Evolutionary conservation across 2,113 vertebrate genomes (phyloP), one percentile per base, ranked within the genome.

Genomic region (Murina feae): DNA sequence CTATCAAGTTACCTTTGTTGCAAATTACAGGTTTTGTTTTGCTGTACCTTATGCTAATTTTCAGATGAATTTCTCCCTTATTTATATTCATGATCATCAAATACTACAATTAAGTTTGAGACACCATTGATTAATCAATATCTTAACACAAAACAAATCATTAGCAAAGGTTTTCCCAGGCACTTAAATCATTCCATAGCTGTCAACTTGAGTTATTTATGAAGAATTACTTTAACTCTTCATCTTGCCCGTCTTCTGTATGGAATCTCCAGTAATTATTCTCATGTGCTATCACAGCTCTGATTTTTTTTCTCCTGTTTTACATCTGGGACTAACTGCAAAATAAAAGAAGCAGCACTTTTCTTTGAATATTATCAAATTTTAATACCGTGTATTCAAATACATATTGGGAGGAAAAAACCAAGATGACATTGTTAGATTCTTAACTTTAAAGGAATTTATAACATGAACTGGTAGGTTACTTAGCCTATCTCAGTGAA

Each of bases 71-170:
- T 89, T 94, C 44, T 69, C 21, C 37, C 32, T 84, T 21, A 58
- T 0, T 78, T 12, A 18, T 92, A 30, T 9, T 72, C 3, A 23
- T 63, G 21, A 21, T 82, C 30, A 75, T 51, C 80, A 95, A 32
- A 47, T 75, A 76, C 65, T 91, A 44, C 4, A 53, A 5, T 78
- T 55, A 51, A 72, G 4, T 85, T 90, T 96, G 90, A 87, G n/a
- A 10, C 7, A 84, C 25, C 37, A 86, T 25, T 42, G 37, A 69
- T 35, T 80, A 37, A 74, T 9, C 32, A 6, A 7, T 63, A 8
- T 89, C 39, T 89, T 86, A 93, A 85, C 83, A 49, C 68, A 60
- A 96, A 83, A 51, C 35, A 86, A 79, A 65, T 92, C 12, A 37
- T 93, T 91, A 94, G 17, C 58, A 58, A 53, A 71, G 63, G 44